Conservation (phyloP, 2,113 vertebrate species). For the Ammospiza nelsoni region DNA sequence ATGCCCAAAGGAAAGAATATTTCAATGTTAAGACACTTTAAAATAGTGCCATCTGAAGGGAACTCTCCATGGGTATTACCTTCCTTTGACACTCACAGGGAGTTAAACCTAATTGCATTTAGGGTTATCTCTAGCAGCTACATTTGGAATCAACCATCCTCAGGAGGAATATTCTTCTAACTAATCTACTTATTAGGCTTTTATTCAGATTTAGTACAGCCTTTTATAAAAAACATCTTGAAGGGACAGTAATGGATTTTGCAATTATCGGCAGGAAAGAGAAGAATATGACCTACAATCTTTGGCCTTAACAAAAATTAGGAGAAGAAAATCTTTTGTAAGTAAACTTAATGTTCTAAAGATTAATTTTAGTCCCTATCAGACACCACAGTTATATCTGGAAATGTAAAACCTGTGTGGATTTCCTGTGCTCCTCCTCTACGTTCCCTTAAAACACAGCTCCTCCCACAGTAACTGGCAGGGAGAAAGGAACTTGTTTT, state of each 20-base stretch:
- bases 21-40: conserved; percentile 71
- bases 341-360: neutral
- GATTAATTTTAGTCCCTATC: neutral
- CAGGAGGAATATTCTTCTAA: conserved; percentile 79
- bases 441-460: neutral
- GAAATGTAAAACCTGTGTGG: neutral
- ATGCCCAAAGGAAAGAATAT: conserved; percentile 68
- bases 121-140: conserved; percentile 77
- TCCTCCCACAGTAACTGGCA: neutral
- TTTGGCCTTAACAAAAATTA: conserved; percentile 32
- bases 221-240: conserved; percentile 69
- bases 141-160: conserved; percentile 70
- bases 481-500: neutral
- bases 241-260: conserved; percentile 68
- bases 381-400: neutral
- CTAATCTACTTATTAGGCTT: conserved; percentile 81
- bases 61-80: conserved; percentile 63
- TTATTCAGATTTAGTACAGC: conserved; percentile 75
- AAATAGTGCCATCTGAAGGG: conserved; percentile 67
- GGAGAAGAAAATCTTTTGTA: neutral
- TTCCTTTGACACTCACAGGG: conserved; percentile 69
- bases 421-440: neutral
- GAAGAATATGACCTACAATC: conserved; percentile 62
- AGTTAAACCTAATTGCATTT: conserved; percentile 79
- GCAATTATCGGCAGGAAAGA: conserved; percentile 67